Base-by-base conservation (phyloP, 1,140 invertebrate genomes). In the Aphelenchoides besseyi region DNA sequence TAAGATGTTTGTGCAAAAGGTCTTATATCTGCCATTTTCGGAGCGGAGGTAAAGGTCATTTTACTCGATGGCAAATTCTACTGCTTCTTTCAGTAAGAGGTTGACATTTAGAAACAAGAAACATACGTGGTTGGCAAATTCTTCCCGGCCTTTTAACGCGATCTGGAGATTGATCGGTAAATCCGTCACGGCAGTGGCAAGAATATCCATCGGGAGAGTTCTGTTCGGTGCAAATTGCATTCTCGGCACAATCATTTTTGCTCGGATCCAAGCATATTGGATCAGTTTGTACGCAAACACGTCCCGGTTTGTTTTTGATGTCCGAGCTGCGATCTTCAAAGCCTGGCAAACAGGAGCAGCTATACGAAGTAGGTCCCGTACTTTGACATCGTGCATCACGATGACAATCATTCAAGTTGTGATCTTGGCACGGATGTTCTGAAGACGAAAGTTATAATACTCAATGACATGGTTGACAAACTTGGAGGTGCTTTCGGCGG, bases 381-480 rank as follows among this genome's bases (percentile, higher is more conserved):
- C 77, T 77, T 35, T 76, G 76, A 62, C 82, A 83, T 1, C 79
- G 69, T 30, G 61, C 83, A 28, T 73, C 82, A 12, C 75, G 32
- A 68, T 83, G 81, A 61, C 82, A 83, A 62, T 83, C 82, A 63
- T 83, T 82, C 32, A 81, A 70, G 28, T 69, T 73, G 3, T 75
- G 75, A 41, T 83, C 82, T 70, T 83, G 82, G 67, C 82, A 83
- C 30, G 82, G 82, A 71, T 85, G 83, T 33, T 77, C 71, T 61
- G 75, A 76, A 30, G 80, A 77, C 18, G 73, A 73, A 12, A 71
- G 82, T n/a, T n/a, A n/a, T n/a, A n/a, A n/a, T n/a, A n/a, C n/a
- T n/a, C n/a, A n/a, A n/a, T n/a, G n/a, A n/a, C n/a, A n/a, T n/a
- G n/a, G n/a, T n/a, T n/a, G n/a, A n/a, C n/a, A n/a, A n/a, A n/a